phyloP scores from a whole-genome alignment of 2,888 invertebrate species.

The Pseudoips prasinana region DNA sequence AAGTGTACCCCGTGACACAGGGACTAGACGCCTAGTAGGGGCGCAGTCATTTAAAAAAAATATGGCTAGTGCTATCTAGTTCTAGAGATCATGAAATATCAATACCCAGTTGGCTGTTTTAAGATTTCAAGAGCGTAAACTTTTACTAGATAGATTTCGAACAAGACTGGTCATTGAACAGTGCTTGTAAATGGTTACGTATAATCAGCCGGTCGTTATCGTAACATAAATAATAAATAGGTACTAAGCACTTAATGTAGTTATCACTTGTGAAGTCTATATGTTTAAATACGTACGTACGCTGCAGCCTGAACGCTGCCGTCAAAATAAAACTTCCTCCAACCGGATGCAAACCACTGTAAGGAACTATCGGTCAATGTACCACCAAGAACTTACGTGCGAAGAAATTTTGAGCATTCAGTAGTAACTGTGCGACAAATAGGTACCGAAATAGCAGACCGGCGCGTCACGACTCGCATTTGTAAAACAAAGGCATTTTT shows the following conservation, averaged over 20 bases:
- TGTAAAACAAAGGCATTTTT: no score
- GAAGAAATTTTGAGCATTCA: no score
- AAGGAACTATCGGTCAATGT: no score
- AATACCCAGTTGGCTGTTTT: conserved; percentile 6
- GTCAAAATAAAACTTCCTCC: not conserved
- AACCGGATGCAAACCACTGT: no score
- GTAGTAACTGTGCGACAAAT: no score
- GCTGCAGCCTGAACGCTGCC: no score
- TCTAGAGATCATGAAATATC: conserved; percentile 6
- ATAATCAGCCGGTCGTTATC: conserved; percentile 6
- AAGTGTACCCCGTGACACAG: no score
- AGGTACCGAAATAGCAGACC: no score
- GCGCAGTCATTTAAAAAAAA: no score
- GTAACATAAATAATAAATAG: conserved; percentile 5
- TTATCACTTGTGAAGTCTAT: conserved; percentile 2
- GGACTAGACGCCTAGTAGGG: no score
- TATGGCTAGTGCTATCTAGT: conserved; percentile 5
- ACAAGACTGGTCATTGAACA: not conserved
- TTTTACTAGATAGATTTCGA: not conserved
- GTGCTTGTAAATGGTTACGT: conserved; percentile 3
- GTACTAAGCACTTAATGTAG: conserved; percentile 4
- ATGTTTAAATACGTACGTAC: conserved; percentile 1
- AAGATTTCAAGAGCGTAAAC: conserved; percentile 7
- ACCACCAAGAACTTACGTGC: no score
- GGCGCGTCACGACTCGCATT: no score